Percentiles rank a stretch among this genome's conserved stretches.
Conservation (phyloP, 2,797 vertebrate genomes). For the Mormyrus proboscirostris region DNA sequence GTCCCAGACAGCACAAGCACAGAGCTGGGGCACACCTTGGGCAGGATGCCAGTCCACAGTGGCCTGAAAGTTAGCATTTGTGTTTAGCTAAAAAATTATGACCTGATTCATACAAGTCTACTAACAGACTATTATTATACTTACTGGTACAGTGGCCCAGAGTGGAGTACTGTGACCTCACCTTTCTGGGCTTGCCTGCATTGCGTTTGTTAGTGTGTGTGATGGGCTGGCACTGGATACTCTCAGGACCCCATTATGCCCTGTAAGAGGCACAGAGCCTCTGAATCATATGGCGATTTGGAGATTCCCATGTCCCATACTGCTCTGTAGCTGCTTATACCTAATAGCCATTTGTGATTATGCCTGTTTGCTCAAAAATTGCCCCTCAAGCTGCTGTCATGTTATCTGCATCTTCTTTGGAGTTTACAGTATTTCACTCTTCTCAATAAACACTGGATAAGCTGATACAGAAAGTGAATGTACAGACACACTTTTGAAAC, state of each 20-base stretch:
- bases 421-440: background rate
- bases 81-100: background rate
- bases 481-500: background rate
- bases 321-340: background rate
- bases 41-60: background rate
- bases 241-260: background rate
- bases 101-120: background rate
- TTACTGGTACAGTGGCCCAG: background rate
- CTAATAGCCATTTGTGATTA: background rate
- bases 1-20: background rate
- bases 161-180: background rate
- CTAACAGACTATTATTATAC: background rate
- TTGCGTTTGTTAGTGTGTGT: background rate
- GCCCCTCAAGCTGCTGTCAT: background rate
- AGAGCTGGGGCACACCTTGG: background rate
- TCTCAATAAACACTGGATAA: background rate
- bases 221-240: background rate
- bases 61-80: background rate
- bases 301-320: background rate
- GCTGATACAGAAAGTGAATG: background rate
- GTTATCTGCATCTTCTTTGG: background rate
- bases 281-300: background rate
- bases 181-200: background rate
- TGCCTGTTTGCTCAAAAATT: background rate
- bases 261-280: background rate